Evolutionary conservation across 2,797 vertebrate species (phyloP), one percentile per base, ranked within the genome.

Genomic region (Coilia nasus): DNA sequence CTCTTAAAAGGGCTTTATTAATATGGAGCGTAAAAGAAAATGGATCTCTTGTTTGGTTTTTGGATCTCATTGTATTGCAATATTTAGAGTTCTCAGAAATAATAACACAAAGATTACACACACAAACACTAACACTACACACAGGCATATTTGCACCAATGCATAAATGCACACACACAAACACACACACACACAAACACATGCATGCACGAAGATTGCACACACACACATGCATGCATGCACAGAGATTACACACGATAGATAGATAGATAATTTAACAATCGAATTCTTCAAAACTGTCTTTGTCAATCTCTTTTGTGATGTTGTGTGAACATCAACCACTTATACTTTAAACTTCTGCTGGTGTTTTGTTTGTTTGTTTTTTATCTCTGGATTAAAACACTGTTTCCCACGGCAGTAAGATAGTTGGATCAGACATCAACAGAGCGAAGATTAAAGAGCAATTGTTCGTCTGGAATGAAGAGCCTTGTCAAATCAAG

Each of bases 401-500:
- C 71, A 44, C 31, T 21, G 35, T 41, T 78, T 44, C 35, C 71
- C 71, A 78, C 41, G 71, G 71, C 71, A 41, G 71, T 31, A 21
- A 44, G 19, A 78, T 78, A 19, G 71, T 6, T 44, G 35, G 71
- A 78, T 78, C 71, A 78, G 19, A 78, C 35, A 78, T 44, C 71
- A n/a, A 17, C 44, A 78, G 44, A 21, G 41, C 71, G 19, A 78
- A 75, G 67, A 78, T 78, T 78, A 78, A 78, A 78, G 71, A 78
- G 71, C 71, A 10, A 25, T 78, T 1, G 71, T 44, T 31, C 6
- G 35, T 78, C 71, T 78, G 71, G 71, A 21, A 78, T 78, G 71
- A 78, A 78, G 71, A 2, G 71, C 3, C 71, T 78, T 44, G 64
- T 89, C 83, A 54, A 86, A 87, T 86, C 85, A 89, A 67, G 83